Evolutionary conservation across 1,140 invertebrate genomes (phyloP).

Genomic region (Neodiprion virginianus): DNA sequence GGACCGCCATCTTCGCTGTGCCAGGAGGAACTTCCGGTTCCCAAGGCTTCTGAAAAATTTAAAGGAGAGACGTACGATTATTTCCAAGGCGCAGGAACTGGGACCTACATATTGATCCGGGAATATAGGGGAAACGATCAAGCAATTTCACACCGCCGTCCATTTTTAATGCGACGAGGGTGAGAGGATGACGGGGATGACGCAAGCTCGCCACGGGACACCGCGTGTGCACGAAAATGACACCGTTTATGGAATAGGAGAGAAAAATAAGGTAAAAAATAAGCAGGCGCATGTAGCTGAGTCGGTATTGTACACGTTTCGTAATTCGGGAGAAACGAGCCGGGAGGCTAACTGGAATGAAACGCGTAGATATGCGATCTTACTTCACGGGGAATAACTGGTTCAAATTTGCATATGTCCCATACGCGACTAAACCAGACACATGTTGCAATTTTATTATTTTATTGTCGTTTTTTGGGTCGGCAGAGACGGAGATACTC

Average conservation of each 20-base stretch:
- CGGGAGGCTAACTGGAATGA: not conserved
- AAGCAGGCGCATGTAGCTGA: too few relatives aligned
- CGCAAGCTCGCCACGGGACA: not conserved
- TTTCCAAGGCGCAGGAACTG: not conserved
- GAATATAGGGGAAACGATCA: too few relatives aligned
- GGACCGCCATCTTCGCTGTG: slow-evolving; percentile 68
- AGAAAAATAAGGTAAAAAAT: not conserved
- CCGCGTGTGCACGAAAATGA: not conserved
- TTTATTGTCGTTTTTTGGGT: too few relatives aligned
- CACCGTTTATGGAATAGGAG: not conserved
- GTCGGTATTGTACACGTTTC: not conserved
- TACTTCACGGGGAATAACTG: not conserved
- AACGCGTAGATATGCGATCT: slow-evolving; percentile 4
- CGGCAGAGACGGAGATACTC: too few relatives aligned
- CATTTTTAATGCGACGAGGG: slow-evolving; percentile 4
- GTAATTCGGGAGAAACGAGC: not conserved
- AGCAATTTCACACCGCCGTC: not conserved
- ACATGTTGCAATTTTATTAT: not conserved
- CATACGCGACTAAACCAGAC: not conserved
- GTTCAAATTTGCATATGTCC: not conserved
- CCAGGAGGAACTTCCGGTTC: slow-evolving; percentile 67
- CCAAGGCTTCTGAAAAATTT: slow-evolving; percentile 67
- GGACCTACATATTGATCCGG: too few relatives aligned
- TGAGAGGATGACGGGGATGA: not conserved
- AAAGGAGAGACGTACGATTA: slow-evolving; percentile 10